Conservation (phyloP, 2,797 vertebrate species). For the Sandelia bainsii region DNA sequence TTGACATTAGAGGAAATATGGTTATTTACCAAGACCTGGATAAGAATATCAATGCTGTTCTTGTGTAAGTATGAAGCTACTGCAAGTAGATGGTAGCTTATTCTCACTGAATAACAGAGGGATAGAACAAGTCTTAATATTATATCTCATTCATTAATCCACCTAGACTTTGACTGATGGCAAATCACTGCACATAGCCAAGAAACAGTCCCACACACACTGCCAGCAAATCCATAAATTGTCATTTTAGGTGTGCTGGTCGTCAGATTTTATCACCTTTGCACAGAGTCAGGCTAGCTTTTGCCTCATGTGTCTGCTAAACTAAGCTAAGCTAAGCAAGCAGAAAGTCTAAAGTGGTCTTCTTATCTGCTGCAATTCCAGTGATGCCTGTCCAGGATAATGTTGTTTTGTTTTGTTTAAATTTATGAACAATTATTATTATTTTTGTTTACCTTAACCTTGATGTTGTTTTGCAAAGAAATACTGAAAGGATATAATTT, state of each 20-base stretch:
- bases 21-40: background rate
- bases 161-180: background rate
- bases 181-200: too few species aligned
- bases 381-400: too few species aligned
- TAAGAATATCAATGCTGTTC: background rate
- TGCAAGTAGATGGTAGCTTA: background rate
- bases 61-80: constrained; percentile 7
- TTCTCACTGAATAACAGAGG: too few species aligned
- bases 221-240: background rate
- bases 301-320: background rate
- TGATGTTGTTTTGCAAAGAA: background rate
- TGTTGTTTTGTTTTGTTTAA: background rate
- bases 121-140: too few species aligned
- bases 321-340: background rate
- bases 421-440: background rate
- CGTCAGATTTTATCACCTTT: constrained; percentile 6
- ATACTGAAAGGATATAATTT: too few species aligned
- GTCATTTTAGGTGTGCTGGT: background rate
- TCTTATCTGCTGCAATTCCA: too few species aligned
- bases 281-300: background rate
- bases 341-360: too few species aligned
- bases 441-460: background rate
- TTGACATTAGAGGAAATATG: background rate
- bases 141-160: background rate
- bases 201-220: background rate